Percentiles rank a stretch among this genome's conserved stretches.
Evolutionary conservation across 2,888 invertebrate species (phyloP).

Genomic region (Ferrisia virgata): DNA sequence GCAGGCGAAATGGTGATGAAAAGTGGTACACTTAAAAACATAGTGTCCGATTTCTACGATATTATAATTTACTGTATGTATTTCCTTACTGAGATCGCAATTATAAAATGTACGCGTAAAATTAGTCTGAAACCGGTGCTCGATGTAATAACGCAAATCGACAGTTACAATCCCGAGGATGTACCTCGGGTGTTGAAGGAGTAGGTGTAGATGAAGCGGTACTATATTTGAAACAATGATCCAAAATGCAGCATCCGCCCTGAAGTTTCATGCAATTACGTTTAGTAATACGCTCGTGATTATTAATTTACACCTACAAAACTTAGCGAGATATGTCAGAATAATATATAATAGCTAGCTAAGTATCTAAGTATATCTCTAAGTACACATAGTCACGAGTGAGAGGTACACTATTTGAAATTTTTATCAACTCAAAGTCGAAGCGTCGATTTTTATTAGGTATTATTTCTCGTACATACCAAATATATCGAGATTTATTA

Average conservation of each 20-base stretch:
- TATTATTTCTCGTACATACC: too few relatives aligned
- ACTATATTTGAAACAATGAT: constrained; percentile 79
- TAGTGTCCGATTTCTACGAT: constrained; percentile 7
- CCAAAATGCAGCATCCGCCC: constrained; percentile 83
- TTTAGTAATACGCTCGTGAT: background rate
- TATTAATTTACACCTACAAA: background rate
- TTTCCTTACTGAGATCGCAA: constrained; percentile 35
- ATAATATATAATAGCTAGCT: too few relatives aligned
- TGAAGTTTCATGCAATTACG: constrained; percentile 36
- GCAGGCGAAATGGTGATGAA: background rate
- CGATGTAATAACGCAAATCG: constrained; percentile 86
- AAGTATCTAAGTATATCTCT: too few relatives aligned
- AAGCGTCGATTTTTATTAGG: too few relatives aligned
- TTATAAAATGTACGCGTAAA: background rate
- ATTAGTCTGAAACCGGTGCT: constrained; percentile 54
- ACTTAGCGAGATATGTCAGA: background rate
- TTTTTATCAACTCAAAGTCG: too few relatives aligned
- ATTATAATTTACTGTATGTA: background rate
- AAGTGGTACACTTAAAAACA: background rate
- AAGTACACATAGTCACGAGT: too few relatives aligned
- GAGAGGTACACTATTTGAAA: too few relatives aligned
- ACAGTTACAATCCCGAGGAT: constrained; percentile 80
- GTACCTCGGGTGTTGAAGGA: constrained; percentile 50
- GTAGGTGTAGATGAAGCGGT: constrained; percentile 49
- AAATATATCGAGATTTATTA: too few relatives aligned